Conservation (phyloP, 30 jellyfish, hydroid and myxozoan species). For the Cassiopea andromeda region DNA sequence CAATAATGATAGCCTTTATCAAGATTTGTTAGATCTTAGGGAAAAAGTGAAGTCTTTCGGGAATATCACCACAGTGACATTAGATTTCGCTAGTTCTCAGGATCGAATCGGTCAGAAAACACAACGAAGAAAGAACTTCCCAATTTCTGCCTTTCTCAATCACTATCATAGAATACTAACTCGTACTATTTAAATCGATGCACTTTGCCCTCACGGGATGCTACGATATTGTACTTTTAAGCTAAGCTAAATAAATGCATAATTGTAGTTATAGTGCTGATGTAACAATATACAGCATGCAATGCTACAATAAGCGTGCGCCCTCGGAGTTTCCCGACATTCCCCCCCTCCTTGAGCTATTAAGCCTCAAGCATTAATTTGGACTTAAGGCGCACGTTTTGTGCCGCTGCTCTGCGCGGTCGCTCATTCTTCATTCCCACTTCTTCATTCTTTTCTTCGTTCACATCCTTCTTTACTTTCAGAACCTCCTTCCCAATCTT, state of each 20-base stretch:
- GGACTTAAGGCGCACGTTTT: conserved; percentile 59
- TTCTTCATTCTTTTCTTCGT: background rate
- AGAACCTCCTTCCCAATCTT: background rate
- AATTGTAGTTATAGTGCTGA: background rate
- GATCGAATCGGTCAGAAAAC: background rate
- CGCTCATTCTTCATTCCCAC: conserved; percentile 6
- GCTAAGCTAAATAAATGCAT: background rate
- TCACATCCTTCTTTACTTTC: background rate
- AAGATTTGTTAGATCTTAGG: too few species aligned
- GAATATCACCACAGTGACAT: background rate
- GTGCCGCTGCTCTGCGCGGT: conserved; percentile 68
- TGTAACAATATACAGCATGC: too few species aligned
- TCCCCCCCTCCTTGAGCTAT: conserved; percentile 78
- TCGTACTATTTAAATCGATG: background rate
- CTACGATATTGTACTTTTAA: background rate
- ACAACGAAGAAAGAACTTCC: background rate
- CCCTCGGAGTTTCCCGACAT: conserved; percentile 24
- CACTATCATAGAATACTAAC: background rate
- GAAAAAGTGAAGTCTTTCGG: too few species aligned
- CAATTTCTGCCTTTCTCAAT: background rate
- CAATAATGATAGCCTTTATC: too few species aligned
- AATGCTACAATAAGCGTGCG: background rate
- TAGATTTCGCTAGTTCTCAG: background rate
- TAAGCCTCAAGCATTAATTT: conserved; percentile 67
- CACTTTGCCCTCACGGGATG: background rate